phyloP scores from a whole-genome alignment of 2,797 vertebrate species.

The Melanotaenia maccullochi region DNA sequence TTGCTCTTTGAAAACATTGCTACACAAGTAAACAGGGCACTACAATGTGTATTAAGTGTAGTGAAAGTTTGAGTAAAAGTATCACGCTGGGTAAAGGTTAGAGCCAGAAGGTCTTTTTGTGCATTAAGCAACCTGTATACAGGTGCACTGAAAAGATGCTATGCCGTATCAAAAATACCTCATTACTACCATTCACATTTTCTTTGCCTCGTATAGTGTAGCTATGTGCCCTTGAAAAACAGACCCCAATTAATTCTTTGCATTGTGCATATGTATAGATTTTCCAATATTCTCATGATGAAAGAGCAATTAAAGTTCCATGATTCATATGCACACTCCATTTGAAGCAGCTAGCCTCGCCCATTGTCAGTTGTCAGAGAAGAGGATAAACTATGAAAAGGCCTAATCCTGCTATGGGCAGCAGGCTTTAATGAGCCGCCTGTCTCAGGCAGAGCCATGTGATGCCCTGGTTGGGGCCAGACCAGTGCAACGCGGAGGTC shows the following conservation, averaged over 20 bases:
- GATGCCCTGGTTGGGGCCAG: constrained; percentile 78
- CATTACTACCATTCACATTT: constrained; percentile 71
- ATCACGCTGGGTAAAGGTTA: constrained; percentile 70
- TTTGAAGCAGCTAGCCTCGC: constrained; percentile 74
- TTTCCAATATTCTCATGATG: constrained; percentile 82
- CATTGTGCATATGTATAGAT: constrained; percentile 77
- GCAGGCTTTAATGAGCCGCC: constrained; percentile 83
- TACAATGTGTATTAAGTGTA: constrained; percentile 74
- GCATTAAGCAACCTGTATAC: constrained; percentile 51
- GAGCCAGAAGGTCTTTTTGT: constrained; percentile 56
- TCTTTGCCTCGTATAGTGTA: constrained; percentile 66
- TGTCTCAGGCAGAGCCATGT: constrained; percentile 79
- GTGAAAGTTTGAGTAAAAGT: constrained; percentile 76
- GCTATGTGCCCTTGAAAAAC: constrained; percentile 79
- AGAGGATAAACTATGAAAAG: constrained; percentile 82
- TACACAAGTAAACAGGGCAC: constrained; percentile 73
- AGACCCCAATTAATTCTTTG: constrained; percentile 80
- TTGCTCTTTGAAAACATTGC: constrained; percentile 79
- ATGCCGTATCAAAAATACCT: constrained; percentile 62
- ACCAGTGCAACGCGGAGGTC: constrained; percentile 75
- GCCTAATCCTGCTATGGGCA: constrained; percentile 81
- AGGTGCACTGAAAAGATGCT: constrained; percentile 55
- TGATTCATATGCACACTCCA: constrained; percentile 79
- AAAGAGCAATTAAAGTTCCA: constrained; percentile 83
- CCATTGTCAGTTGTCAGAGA: constrained; percentile 81